Base-by-base conservation (phyloP, 2,113 vertebrate species). In the Alouatta palliata region DNA sequence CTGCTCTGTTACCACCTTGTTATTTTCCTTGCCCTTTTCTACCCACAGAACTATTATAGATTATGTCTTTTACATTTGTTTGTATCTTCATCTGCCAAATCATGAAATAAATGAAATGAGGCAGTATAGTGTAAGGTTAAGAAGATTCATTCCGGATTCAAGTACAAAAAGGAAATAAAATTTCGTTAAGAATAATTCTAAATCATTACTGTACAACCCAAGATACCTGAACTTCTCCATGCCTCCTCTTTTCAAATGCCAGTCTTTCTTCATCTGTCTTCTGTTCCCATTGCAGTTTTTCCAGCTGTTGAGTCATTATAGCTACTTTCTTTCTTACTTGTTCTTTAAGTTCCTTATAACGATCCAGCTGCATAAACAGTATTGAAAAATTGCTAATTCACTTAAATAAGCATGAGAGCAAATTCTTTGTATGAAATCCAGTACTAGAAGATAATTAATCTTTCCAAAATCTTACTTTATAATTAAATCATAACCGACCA, bases 341-440 rank as follows among this genome's bases (percentile, higher is more conserved):
- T 86, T 99, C 99, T 98, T 99, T 99, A 61, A 99, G 98, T 75
- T 99, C 98, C 54, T 98, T 99, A 93, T 99, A 99, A 58, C 3
- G 98, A 61, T 99, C 97, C 58, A 99, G 66, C 99, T 99, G 94
- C 0, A 92, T 5, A 97, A 93, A 97, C 20, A 97, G 52, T 13
- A 98, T 49, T 35, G 11, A 61, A 73, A 91, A n/a, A 97, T n/a
- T 76, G 76, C 27, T 84, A 71, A 91, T 6, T 95, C 14, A 96
- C 0, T 96, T 20, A 52, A 40, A 56, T 52, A 9, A 17, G 68
- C 52, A 23, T 5, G 3, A 40, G 2, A 90, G 64, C 52, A 66
- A 84, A 88, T 81, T 93, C 12, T 96, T 54, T 2, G 1, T 61
- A 11, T 83, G 85, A 93, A 16, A 88, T 27, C 2, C 25, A 87